Conservation (phyloP, 2,797 vertebrate genomes). For the Pipistrellus pipistrellus region DNA sequence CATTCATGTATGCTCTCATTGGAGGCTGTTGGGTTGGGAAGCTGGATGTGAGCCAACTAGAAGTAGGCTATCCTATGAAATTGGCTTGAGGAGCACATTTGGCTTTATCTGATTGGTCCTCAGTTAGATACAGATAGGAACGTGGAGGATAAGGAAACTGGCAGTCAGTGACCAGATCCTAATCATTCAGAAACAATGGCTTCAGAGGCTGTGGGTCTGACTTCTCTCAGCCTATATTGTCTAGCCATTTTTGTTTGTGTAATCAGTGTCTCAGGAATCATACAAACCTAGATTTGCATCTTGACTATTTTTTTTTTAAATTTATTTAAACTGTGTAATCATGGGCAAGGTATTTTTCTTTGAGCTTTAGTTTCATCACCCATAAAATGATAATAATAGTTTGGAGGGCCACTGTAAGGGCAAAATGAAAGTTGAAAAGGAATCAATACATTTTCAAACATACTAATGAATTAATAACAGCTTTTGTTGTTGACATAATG, state of each 20-base stretch:
- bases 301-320: neutral
- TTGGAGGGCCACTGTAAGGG: neutral
- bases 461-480: neutral
- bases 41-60: neutral
- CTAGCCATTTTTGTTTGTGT: neutral
- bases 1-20: neutral
- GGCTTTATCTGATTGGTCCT: neutral
- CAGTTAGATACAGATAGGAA: neutral
- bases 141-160: neutral
- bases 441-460: neutral
- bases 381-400: neutral
- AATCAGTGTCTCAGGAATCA: neutral
- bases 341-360: neutral
- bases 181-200: neutral
- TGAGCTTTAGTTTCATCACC: neutral
- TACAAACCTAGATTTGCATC: neutral
- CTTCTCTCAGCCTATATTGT: neutral
- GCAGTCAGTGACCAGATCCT: neutral
- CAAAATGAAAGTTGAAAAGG: constrained; percentile 42
- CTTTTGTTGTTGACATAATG: neutral
- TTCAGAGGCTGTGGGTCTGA: neutral
- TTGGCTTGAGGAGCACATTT: neutral
- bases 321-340: neutral
- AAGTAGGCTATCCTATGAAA: neutral
- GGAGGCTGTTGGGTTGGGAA: neutral